Evolutionary conservation across 53 echinoderm and acorn worm genomes (phyloP), one percentile per base, ranked within the genome.

Genomic region (Luidia sarsii): DNA sequence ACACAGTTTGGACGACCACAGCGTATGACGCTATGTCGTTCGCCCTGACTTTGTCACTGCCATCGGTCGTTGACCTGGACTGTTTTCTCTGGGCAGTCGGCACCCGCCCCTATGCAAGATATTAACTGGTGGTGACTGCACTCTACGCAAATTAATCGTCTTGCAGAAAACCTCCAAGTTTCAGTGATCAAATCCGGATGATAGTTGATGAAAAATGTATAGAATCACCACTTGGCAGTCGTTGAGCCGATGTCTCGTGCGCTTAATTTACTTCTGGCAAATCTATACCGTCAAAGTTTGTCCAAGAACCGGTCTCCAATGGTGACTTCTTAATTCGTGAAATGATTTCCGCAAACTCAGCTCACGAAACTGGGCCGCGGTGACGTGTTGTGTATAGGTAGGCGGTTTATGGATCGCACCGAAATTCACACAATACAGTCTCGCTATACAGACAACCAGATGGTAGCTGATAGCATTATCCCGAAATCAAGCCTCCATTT

Each of bases 111-210:
- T n/a, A n/a, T n/a, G n/a, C n/a, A n/a, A n/a, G 15, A 20, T 34
- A 39, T 71, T 55, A 71, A 39, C 54, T 54, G 54, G 38, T 71
- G 71, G 71, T 71, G 71, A 72, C 54, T 39, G 72, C 27, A 72
- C 72, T 72, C 38, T 71, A 8, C 33, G 56, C 56, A 38, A n/a
- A 72, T 72, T 72, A 72, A 72, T 56, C 72, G 56, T 56, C 72
- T 56, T 72, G 1, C 2, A 3, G 27, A 28, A 55, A 53, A 20
- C 55, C 56, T 56, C 10, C 23, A 56, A 54, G 33, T 52, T 71
- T 52, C 71, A 71, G 56, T n/a, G n/a, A 52, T 72, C 55, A 38
- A 72, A 71, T 71, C 71, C 48, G 15, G 3, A 13, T 22, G 72
- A 56, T 22, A 39, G 33, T 39, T 55, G 39, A 35, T 15, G 55